Base-by-base conservation (phyloP, 2,113 vertebrate species). In the Alectura lathami region DNA sequence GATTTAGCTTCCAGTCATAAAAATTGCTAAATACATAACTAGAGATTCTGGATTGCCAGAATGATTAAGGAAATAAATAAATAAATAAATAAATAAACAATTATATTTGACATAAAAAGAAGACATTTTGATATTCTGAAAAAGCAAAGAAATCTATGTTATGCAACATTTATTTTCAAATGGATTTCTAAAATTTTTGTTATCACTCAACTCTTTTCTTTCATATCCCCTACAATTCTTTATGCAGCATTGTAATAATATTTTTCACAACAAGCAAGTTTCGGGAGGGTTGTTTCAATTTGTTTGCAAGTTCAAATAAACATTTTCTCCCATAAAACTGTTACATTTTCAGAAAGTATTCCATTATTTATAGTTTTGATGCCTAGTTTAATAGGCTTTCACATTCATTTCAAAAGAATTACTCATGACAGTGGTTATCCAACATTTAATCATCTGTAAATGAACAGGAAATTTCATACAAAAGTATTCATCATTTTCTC, bases 1-100 rank as follows among this genome's bases (percentile, higher is more conserved):
- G 91, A 87, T 66, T 88, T 42, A 54, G 36, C 64, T 53, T 54
- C 78, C 43, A 42, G 16, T 20, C 3, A 5, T 13, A 47, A 56
- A 66, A 70, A 57, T 11, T 1, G 1, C 16, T 34, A 62, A 24
- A 11, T 47, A 42, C 13, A 12, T 5, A 36, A 16, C 9, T 11
- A 67, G 59, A 24, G 26, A n/a, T n/a, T n/a, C n/a, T n/a, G n/a
- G 8, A 73, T 74, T 74, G 60, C 24, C 69, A 22, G 11, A 92
- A 64, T 0, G 0, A 21, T 50, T 12, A 27, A 18, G 26, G 13
- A 50, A 91, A 56, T 3, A 54, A 72, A 38, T 43, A 22, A 45
- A 30, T 69, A 69, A 54, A 66, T 32, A 15, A 38, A 80, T 40
- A 24, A 74, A 27, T 38, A 81, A 2, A 30, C 27, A 13, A 30